phyloP scores from a whole-genome alignment of 2,888 invertebrate species.

The Pollenia angustigena region DNA sequence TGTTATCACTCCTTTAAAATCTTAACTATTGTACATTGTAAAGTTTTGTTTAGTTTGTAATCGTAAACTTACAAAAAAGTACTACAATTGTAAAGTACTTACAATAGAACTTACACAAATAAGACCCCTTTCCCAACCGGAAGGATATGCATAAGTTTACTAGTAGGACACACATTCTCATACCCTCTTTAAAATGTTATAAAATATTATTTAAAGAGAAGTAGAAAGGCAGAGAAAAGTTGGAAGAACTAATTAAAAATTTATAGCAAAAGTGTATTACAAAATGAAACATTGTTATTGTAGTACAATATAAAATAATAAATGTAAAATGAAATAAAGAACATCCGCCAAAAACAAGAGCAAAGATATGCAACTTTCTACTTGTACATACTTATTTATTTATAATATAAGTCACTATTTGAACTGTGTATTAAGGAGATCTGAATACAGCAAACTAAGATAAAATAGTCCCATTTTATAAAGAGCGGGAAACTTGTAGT shows the following conservation, averaged over 20 bases:
- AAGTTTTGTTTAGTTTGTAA: slow-evolving; percentile 45
- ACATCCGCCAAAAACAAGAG: slow-evolving; percentile 22
- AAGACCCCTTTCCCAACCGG: neutral
- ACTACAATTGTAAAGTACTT: slow-evolving; percentile 10
- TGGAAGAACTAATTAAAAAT: slow-evolving; percentile 77
- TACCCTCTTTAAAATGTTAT: neutral
- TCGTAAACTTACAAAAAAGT: slow-evolving; percentile 28
- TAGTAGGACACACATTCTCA: neutral
- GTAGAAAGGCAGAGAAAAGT: slow-evolving; percentile 48
- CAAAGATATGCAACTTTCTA: neutral
- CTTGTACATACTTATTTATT: no score
- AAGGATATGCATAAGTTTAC: neutral
- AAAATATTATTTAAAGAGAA: slow-evolving; percentile 25
- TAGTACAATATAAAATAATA: slow-evolving; percentile 8
- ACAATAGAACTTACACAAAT: slow-evolving; percentile 9
- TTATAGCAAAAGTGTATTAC: slow-evolving; percentile 72
- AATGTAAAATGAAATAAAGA: slow-evolving; percentile 58
- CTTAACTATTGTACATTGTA: slow-evolving; percentile 45
- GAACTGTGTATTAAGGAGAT: no score
- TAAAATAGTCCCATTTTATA: no score
- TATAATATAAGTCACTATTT: no score
- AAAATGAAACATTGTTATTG: slow-evolving; percentile 65
- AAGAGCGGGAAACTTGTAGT: no score
- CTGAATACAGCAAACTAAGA: no score
- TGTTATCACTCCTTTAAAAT: slow-evolving; percentile 47